Evolutionary conservation across 2,113 vertebrate genomes (phyloP), one percentile per base, ranked within the genome.

Genomic region (Phoxinus phoxinus): DNA sequence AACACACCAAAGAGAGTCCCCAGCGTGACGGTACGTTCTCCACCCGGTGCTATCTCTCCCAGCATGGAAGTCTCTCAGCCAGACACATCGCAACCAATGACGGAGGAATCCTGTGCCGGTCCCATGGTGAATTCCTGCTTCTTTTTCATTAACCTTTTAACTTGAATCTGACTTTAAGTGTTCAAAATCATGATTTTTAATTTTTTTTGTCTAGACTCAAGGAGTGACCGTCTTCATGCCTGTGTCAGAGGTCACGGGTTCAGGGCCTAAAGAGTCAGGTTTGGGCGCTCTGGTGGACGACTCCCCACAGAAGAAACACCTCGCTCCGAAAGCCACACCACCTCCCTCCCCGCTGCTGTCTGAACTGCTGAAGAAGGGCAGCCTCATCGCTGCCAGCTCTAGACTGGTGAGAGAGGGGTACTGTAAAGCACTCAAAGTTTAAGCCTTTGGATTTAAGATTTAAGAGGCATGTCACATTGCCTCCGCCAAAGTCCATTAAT

Each of bases 281-380:
- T 94, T 97, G 94, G 95, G 95, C 87, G 89, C 95, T 93, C 93
- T 97, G 86, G 95, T 96, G 88, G 98, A 99, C 79, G 97, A 99
- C 94, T 97, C 97, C 86, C 95, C 98, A 89, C 98, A 99, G 95
- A 99, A 99, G 95, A 98, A 98, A 93, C 97, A 96, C 90, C 91
- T 97, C 86, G 93, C 94, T 94, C 97, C 97, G 93, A 99, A 99
- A 94, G 94, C 96, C 94, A 99, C 97, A 63, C 98, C 98, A 44
- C 98, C 98, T 65, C 97, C 97, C 81, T 99, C 98, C 88, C 98
- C 98, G 90, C 96, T 99, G 90, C 95, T 99, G 88, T 99, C 98
- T 91, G 98, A 99, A 92, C 95, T 99, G 92, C 96, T 99, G 94
- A 99, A 99, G 94, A 99, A 99, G 94, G 96, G 97, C 92, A 99